Evolutionary conservation across 2,113 vertebrate species (phyloP), one percentile per base, ranked within the genome.

Genomic region (Beaufortia kweichowensis): DNA sequence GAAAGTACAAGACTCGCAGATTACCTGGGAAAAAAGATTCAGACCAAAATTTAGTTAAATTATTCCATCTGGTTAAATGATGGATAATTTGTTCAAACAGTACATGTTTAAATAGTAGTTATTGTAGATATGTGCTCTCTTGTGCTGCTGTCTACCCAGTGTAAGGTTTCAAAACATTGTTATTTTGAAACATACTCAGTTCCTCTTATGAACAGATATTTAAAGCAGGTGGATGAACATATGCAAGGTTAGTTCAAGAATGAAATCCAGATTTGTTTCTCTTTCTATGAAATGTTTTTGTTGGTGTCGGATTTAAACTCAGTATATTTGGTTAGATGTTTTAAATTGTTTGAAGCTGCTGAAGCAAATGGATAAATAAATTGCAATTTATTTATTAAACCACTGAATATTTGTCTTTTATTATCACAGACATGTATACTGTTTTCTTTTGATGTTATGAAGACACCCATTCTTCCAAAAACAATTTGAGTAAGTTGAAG

Each of bases 371-470:
- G 81, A 63, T 72, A 69, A 89, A 90, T 86, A 86, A 86, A 90
- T 85, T 81, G 71, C 31, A 79, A 86, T 81, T 90, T 83, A 92
- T 89, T 92, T 91, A 91, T 90, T 88, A 88, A 88, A 88, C 79
- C 64, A 81, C 85, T 46, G 29, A 39, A 24, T 21, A n/a, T 79
- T 82, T 53, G n/a, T 75, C 55, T 24, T 17, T 85, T 19, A n/a
- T 17, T 50, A 4, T 23, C 12, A 48, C n/a, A 48, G 39, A 73
- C 73, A 55, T 71, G 12, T 59, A 28, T 46, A 33, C 21, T 21
- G 2, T 6, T 64, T 61, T 24, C 6, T 23, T 15, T 6, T 11
- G 24, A 14, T 4, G 3, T 63, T 63, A 63, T 35, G 31, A 14
- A 11, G 10, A 19, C 5, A 8, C 14, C n/a, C n/a, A n/a, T n/a